Conservation (phyloP, 2,888 invertebrate species). For the Drosophila dives region DNA sequence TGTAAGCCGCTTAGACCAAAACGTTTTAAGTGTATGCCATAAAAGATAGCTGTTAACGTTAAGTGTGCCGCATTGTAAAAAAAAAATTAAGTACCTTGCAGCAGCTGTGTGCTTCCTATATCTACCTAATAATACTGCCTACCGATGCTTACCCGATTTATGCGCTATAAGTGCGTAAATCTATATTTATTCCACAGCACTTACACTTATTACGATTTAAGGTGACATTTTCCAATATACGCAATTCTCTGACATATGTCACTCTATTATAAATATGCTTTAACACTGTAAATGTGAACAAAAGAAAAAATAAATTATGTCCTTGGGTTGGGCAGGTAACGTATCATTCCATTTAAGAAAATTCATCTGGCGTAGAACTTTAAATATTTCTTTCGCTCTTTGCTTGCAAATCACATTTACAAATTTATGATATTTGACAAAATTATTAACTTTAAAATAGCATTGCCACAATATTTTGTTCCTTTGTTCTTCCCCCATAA, state of each 20-base stretch:
- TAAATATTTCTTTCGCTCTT: not conserved
- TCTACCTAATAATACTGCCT: slow-evolving; percentile 31
- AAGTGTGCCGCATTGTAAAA: slow-evolving; percentile 54
- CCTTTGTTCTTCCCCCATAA: not conserved
- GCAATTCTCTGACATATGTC: not conserved
- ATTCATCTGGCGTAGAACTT: not conserved
- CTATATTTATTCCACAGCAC: slow-evolving; percentile 32
- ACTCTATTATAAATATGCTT: slow-evolving; percentile 10
- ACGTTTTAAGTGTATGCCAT: slow-evolving; percentile 55
- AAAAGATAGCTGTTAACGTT: slow-evolving; percentile 58
- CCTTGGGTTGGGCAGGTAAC: not conserved
- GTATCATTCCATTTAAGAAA: not conserved
- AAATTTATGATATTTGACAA: not conserved
- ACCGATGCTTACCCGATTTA: slow-evolving; percentile 49
- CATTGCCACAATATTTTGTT: not conserved
- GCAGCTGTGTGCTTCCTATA: slow-evolving; percentile 42
- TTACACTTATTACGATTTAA: slow-evolving; percentile 65
- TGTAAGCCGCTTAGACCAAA: slow-evolving; percentile 69
- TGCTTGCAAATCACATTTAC: not conserved
- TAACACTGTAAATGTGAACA: not conserved
- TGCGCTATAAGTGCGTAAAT: slow-evolving; percentile 47
- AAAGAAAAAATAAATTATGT: slow-evolving; percentile 3
- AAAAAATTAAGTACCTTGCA: slow-evolving; percentile 53
- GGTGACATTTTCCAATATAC: slow-evolving; percentile 17
- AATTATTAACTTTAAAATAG: not conserved